Evolutionary conservation across 2,888 invertebrate genomes (phyloP), one percentile per base, ranked within the genome.

Genomic region (Hofmannophila pseudospretella): DNA sequence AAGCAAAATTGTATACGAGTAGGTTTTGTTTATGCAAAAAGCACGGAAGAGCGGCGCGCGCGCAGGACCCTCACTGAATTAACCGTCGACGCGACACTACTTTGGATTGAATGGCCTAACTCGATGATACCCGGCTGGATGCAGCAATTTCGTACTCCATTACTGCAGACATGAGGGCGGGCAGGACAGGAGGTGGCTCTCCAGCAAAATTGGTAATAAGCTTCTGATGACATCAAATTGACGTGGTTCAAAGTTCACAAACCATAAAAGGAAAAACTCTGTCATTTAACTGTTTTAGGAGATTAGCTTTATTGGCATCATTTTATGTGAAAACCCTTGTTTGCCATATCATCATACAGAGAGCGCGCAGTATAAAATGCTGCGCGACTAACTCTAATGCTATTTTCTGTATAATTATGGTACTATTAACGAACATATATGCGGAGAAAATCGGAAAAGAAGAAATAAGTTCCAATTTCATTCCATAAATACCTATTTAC

Each of bases 141-240:
- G 79, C 79, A 58, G 70, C 78, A 81, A 84, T 82, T 80, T 80
- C 58, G 65, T 66, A 58, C 62, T 49, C 62, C 70, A 77, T 72
- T 76, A 77, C 58, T 64, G 68, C 72, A 68, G 64, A 46, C 71
- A 72, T 60, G 72, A 70, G 75, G 75, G 76, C 71, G 74, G 63
- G 54, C 70, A 71, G 7, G 54, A 70, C 72, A 74, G 75, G 77
- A 76, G 71, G 70, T 63, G 67, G 56, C 73, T 77, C 79, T 79
- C 66, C 51, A 70, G 58, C 58, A 54, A 74, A 75, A 79, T 80
- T 75, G 73, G 58, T 73, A 71, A 60, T 74, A 67, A 66, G 60
- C 59, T 49, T 57, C 58, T 62, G 58, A 62, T 62, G 53, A 51
- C 45, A 49, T 50, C 52, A 49, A 56, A 29, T 39, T 36, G 39